A percentile compares a stretch with the other conserved stretches of the same genome.
Conservation (phyloP, 1,140 invertebrate genomes). For the Aphaenogaster ashmeadi region DNA sequence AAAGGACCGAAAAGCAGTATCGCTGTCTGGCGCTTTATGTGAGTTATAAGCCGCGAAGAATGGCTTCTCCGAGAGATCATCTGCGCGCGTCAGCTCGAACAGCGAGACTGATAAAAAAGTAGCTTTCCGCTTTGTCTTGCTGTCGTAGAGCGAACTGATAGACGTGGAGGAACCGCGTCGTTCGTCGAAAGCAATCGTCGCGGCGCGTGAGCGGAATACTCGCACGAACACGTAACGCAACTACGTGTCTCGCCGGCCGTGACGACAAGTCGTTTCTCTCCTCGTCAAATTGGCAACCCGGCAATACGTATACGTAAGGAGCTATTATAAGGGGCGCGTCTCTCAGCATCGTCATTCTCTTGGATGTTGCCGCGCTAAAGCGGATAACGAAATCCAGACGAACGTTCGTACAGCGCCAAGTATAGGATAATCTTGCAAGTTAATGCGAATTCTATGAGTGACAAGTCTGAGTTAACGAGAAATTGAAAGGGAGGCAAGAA, state of each 20-base stretch:
- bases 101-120: conserved; percentile 52
- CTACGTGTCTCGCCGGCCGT: conserved; percentile 42
- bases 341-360: conserved; percentile 58
- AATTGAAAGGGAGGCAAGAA: not conserved
- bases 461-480: not conserved
- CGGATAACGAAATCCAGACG: conserved; percentile 36
- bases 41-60: not conserved
- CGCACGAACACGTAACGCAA: conserved; percentile 58
- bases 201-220: conserved; percentile 67
- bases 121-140: conserved; percentile 43
- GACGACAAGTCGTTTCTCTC: conserved; percentile 63
- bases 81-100: conserved; percentile 37
- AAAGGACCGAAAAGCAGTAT: not conserved
- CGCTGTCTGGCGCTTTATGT: not conserved
- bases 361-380: not conserved
- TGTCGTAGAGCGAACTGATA: conserved; percentile 54
- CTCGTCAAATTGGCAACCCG: conserved; percentile 73
- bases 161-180: conserved; percentile 60
- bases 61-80: conserved; percentile 31
- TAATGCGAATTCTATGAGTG: not conserved
- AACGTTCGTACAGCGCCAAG: not conserved
- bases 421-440: not conserved
- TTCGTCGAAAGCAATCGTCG: conserved; percentile 70
- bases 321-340: conserved; percentile 49
- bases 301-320: conserved; percentile 59